Percentiles rank a stretch among this genome's conserved stretches.
These are phyloP conservation scores for Mesochorus sp. DNA, from an alignment of 2,888 invertebrate genomes.

Conservation along the genomic window DNA sequence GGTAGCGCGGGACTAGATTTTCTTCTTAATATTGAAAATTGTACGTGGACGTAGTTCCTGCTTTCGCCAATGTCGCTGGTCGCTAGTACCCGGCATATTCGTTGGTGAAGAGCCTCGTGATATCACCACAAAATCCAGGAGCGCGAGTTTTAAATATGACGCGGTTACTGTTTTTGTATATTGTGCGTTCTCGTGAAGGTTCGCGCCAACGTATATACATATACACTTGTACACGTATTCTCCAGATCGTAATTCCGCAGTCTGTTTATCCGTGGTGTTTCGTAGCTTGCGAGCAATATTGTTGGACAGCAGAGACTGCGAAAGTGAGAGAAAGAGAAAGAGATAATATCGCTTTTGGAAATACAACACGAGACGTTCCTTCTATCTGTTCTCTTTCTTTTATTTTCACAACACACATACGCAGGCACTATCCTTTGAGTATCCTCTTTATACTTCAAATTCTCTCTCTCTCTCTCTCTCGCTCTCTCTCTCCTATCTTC, in stretches of 20 bases:
- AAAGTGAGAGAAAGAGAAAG: no score
- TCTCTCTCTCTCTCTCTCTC: conserved; percentile 44
- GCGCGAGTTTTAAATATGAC: no score
- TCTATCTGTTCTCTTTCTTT: conserved; percentile 25
- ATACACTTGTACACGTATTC: conserved; percentile 15
- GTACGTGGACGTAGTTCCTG: no score
- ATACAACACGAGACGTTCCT: conserved; percentile 52
- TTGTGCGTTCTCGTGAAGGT: not conserved
- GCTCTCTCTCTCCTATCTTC: conserved; percentile 9
- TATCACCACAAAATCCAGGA: no score
- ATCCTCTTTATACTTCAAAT: conserved; percentile 54
- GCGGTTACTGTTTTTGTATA: no score
- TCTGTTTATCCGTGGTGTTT: conserved; percentile 55
- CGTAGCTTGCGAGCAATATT: conserved; percentile 58
- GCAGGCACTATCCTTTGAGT: conserved; percentile 37
- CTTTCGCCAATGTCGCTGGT: no score
- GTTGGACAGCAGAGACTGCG: conserved; percentile 47
- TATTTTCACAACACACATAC: not conserved
- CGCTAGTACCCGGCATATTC: no score
- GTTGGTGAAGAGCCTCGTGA: no score
- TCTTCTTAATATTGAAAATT: no score
- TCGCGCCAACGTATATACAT: conserved; percentile 15
- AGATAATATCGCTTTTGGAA: conserved; percentile 63
- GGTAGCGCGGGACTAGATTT: no score
- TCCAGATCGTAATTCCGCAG: conserved; percentile 57